phyloP scores from a whole-genome alignment of 2,888 invertebrate genomes.

The Drosophila rubida region DNA sequence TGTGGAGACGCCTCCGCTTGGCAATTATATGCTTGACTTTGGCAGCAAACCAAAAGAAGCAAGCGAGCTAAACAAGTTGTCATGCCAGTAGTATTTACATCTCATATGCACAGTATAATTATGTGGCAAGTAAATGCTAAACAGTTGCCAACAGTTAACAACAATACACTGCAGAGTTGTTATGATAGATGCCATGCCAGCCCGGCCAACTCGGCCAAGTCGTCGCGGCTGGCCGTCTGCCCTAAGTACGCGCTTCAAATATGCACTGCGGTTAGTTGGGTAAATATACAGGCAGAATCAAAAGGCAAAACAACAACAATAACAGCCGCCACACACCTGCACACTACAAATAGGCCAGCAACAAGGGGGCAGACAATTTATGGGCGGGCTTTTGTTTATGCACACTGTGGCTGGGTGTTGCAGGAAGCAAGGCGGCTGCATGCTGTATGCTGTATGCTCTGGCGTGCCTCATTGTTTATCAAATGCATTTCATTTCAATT shows the following conservation, averaged over 20 bases:
- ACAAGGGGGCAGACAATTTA: constrained; percentile 44
- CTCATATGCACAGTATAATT: constrained; percentile 12
- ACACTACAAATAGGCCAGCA: constrained; percentile 43
- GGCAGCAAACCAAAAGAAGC: constrained; percentile 50
- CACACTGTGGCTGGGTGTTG: not conserved
- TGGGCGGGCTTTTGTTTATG: constrained; percentile 45
- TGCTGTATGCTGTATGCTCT: constrained; percentile 23
- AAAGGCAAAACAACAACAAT: constrained; percentile 11
- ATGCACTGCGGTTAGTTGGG: constrained; percentile 38
- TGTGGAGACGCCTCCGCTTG: constrained; percentile 65
- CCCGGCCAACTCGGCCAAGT: constrained; percentile 52
- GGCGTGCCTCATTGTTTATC: constrained; percentile 39
- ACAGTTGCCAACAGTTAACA: constrained; percentile 55
- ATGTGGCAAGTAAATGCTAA: constrained; percentile 30
- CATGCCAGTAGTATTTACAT: constrained; percentile 9
- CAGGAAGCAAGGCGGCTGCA: constrained; percentile 3
- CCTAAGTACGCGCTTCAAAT: constrained; percentile 26
- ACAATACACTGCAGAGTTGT: constrained; percentile 26
- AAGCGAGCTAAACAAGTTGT: constrained; percentile 40
- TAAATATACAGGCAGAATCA: constrained; percentile 29
- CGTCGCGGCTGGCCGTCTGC: constrained; percentile 44
- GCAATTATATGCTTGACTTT: constrained; percentile 78
- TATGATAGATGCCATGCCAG: constrained; percentile 37
- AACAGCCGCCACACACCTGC: constrained; percentile 40
- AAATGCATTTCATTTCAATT: constrained; percentile 62